phyloP scores from a whole-genome alignment of 2,888 invertebrate genomes.

The Ommatoiulus sabulosus region DNA sequence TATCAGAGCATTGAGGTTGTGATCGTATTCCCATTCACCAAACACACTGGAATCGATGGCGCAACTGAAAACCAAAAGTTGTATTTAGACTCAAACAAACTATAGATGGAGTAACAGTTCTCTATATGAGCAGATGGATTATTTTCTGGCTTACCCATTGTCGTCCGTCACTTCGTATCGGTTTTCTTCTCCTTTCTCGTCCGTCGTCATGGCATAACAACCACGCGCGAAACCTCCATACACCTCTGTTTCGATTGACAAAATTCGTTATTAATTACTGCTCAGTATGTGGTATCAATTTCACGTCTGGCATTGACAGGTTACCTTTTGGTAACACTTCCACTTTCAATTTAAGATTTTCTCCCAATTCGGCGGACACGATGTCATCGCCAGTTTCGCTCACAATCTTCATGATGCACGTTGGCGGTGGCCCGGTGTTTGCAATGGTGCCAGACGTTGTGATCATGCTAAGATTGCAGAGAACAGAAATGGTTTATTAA shows the following conservation, averaged over 20 bases:
- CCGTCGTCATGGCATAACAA: constrained; percentile 91
- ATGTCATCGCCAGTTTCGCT: constrained; percentile 88
- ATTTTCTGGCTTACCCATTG: constrained; percentile 69
- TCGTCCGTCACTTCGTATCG: constrained; percentile 94
- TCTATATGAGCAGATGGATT: no score
- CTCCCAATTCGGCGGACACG: constrained; percentile 91
- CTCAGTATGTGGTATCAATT: no score
- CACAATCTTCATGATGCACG: constrained; percentile 91
- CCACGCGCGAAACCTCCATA: constrained; percentile 94
- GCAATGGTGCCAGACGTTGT: constrained; percentile 96
- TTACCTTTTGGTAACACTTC: constrained; percentile 79
- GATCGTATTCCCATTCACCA: constrained; percentile 91
- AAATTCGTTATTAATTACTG: not conserved
- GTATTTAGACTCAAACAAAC: no score
- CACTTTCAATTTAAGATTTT: constrained; percentile 86
- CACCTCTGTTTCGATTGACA: constrained; percentile 74
- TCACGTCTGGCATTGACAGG: not conserved
- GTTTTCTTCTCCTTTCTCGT: constrained; percentile 83
- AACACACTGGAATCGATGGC: constrained; percentile 93
- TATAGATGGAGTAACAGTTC: no score
- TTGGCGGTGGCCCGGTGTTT: constrained; percentile 93
- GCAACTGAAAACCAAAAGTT: constrained; percentile 74
- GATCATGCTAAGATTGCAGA: constrained; percentile 78
- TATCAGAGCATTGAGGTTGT: constrained; percentile 82
- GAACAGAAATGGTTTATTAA: not conserved